phyloP scores from a whole-genome alignment of 2,113 vertebrate genomes.

The Ictidomys tridecemlineatus region DNA sequence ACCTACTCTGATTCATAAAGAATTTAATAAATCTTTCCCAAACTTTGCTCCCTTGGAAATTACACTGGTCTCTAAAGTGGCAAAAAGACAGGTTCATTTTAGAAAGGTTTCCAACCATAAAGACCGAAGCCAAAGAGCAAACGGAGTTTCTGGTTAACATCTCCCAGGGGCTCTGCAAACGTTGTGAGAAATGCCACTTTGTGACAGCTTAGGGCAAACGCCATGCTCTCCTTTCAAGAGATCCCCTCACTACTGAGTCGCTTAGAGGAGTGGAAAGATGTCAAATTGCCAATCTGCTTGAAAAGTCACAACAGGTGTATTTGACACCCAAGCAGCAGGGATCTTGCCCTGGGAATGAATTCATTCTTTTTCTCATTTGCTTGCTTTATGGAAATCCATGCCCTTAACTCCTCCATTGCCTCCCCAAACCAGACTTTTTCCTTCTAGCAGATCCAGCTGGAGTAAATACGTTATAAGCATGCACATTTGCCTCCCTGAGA shows the following conservation, averaged over 20 bases:
- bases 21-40: neutral
- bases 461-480: neutral
- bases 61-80: neutral
- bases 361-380: neutral
- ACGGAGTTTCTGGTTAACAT: slow-evolving; percentile 13
- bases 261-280: slow-evolving; percentile 29
- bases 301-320: neutral
- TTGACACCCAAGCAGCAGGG: neutral
- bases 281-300: neutral
- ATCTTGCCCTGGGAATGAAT: neutral
- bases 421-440: neutral
- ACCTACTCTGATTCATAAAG: neutral
- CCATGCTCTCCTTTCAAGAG: neutral
- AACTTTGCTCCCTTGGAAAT: neutral
- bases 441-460: neutral
- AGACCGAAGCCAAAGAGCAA: slow-evolving; percentile 58
- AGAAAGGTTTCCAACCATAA: slow-evolving; percentile 52
- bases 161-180: slow-evolving; percentile 46
- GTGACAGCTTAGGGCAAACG: neutral
- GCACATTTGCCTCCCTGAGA: neutral
- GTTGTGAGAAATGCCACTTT: neutral
- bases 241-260: neutral
- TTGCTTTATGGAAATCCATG: slow-evolving; percentile 33
- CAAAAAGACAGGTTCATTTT: slow-evolving; percentile 38
- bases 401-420: neutral